Percentiles rank a stretch among this genome's conserved stretches.
These are phyloP conservation scores for Brenthis daphne DNA, from an alignment of 2,888 invertebrate genomes.

Conservation along the genomic window DNA sequence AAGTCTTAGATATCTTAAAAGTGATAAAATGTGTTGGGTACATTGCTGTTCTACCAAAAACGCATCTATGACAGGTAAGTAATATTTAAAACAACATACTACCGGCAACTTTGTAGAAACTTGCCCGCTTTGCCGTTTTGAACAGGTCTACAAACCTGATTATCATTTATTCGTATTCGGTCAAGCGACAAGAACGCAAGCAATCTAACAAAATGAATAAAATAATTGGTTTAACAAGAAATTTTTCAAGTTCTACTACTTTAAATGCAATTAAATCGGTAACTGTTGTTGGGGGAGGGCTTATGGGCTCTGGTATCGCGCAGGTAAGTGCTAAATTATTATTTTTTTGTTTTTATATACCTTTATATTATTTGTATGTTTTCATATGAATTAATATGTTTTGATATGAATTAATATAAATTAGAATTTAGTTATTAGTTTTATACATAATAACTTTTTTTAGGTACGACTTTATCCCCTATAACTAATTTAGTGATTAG, in stretches of 20 bases:
- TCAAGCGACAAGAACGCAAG: not conserved
- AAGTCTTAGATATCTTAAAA: constrained; percentile 13
- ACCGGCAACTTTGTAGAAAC: constrained; percentile 3
- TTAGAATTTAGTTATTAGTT: too few species aligned
- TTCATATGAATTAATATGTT: too few species aligned
- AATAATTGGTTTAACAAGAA: constrained; percentile 61
- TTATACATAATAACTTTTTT: too few species aligned
- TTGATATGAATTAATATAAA: too few species aligned
- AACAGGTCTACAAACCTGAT: not conserved
- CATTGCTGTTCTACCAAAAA: constrained; percentile 7
- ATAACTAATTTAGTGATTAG: too few species aligned
- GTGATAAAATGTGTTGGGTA: constrained; percentile 30
- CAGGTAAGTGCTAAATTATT: constrained; percentile 82
- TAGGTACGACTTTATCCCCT: too few species aligned
- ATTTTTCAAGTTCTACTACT: constrained; percentile 65
- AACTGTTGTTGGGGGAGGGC: constrained; percentile 92
- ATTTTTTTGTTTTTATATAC: not conserved
- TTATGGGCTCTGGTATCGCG: constrained; percentile 95
- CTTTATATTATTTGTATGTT: not conserved
- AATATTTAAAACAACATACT: constrained; percentile 1
- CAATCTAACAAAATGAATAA: constrained; percentile 58
- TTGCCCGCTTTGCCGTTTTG: not conserved
- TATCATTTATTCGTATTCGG: not conserved
- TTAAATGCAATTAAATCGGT: constrained; percentile 88
- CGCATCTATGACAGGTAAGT: constrained; percentile 27